Conservation (phyloP, 2,888 invertebrate species). For the Drosophila atripex region DNA sequence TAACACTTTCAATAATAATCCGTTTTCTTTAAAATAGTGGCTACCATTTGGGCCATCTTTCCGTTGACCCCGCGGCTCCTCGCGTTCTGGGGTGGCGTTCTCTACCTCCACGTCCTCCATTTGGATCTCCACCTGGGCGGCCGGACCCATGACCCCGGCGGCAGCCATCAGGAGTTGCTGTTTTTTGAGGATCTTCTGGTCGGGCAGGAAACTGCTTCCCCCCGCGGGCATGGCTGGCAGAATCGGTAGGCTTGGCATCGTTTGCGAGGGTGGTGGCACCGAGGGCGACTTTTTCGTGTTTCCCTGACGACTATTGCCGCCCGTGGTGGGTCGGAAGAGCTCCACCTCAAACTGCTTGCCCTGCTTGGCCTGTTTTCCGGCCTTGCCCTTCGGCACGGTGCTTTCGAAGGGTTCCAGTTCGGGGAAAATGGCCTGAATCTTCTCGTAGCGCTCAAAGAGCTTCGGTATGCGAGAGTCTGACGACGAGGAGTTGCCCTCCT, state of each 20-base stretch:
- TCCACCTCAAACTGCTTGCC: constrained; percentile 68
- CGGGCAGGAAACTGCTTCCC: constrained; percentile 75
- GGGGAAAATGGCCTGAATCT: constrained; percentile 91
- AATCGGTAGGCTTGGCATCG: constrained; percentile 30
- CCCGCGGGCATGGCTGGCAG: constrained; percentile 64
- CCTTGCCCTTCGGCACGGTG: constrained; percentile 44
- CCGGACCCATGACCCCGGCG: constrained; percentile 61
- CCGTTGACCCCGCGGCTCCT: constrained; percentile 14
- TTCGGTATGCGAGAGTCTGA: constrained; percentile 87
- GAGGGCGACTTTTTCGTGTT: constrained; percentile 83
- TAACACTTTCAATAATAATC: too few relatives aligned
- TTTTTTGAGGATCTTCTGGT: constrained; percentile 79
- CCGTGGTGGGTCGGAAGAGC: constrained; percentile 56
- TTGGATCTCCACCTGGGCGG: constrained; percentile 32
- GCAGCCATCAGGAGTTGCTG: constrained; percentile 78
- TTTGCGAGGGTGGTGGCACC: constrained; percentile 65
- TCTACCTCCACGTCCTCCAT: constrained; percentile 20
- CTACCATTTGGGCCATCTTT: constrained; percentile 50
- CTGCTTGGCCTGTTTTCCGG: constrained; percentile 61
- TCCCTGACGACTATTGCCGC: constrained; percentile 78
- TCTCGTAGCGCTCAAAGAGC: constrained; percentile 89
- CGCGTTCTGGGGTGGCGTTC: constrained; percentile 20
- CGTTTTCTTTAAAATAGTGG: constrained; percentile 4
- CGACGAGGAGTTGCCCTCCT: constrained; percentile 68
- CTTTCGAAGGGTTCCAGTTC: constrained; percentile 85